A percentile compares a stretch with the other conserved stretches of the same genome.
phyloP scores from a whole-genome alignment of 2,113 vertebrate species.

The Megaleporinus macrocephalus region DNA sequence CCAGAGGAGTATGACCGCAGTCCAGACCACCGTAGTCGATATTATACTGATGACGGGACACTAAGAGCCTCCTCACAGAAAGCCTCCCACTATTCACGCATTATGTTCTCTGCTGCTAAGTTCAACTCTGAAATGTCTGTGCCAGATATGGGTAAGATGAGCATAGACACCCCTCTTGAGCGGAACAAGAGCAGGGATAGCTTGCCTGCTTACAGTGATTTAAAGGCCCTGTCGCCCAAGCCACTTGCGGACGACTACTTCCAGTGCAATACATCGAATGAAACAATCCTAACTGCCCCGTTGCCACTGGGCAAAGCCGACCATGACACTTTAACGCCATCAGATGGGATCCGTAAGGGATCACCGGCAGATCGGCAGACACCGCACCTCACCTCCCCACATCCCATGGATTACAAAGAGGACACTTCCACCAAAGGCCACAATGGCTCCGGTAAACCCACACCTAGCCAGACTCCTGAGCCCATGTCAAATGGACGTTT shows the following conservation, averaged over 20 bases:
- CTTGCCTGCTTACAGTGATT: constrained; percentile 86
- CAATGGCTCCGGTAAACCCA: constrained; percentile 76
- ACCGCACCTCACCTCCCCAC: constrained; percentile 84
- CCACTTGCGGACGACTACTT: constrained; percentile 93
- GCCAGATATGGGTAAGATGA: constrained; percentile 86
- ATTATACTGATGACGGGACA: constrained; percentile 92
- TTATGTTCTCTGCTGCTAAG: constrained; percentile 81
- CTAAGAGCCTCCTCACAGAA: constrained; percentile 85
- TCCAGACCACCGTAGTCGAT: constrained; percentile 88
- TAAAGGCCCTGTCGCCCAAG: constrained; percentile 89
- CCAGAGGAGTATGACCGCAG: constrained; percentile 89
- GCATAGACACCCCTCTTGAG: constrained; percentile 86
- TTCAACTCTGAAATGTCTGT: constrained; percentile 87
- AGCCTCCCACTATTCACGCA: constrained; percentile 83
- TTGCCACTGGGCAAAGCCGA: constrained; percentile 93
- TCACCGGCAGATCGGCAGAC: constrained; percentile 88
- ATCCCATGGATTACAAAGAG: constrained; percentile 90
- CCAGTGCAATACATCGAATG: constrained; percentile 97
- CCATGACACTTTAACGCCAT: constrained; percentile 88
- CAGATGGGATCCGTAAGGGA: constrained; percentile 90
- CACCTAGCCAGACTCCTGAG: constrained; percentile 83
- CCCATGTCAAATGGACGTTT: constrained; percentile 88
- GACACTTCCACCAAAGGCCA: constrained; percentile 83
- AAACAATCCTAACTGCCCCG: constrained; percentile 93
- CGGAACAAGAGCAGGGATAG: constrained; percentile 89